These are phyloP conservation scores for Brachyalestes nurse DNA, from an alignment of 2,797 vertebrate genomes.

Conservation along the genomic window DNA sequence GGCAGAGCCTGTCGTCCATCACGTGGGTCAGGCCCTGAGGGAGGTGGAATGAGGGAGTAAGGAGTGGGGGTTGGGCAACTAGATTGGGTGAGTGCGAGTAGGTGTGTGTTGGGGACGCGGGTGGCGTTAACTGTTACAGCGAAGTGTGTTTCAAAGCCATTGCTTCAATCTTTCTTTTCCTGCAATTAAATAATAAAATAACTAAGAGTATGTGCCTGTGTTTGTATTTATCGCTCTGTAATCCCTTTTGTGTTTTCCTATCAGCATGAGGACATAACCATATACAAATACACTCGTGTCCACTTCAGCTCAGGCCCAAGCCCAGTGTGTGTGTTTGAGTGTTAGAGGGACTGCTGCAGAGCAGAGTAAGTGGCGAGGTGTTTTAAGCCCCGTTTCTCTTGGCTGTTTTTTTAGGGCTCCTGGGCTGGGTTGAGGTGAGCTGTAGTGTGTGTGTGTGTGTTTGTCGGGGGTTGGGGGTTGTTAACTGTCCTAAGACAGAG, in stretches of 20 bases:
- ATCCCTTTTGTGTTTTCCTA: too few species aligned
- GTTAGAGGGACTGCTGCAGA: conserved; percentile 52
- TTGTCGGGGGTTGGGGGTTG: not conserved
- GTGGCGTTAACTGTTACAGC: conserved; percentile 66
- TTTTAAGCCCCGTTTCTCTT: not conserved
- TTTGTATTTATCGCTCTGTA: not conserved
- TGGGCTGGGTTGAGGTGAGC: not conserved
- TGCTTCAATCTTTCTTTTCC: not conserved
- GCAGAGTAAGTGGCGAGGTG: conserved; percentile 52
- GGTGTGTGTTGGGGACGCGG: conserved; percentile 14
- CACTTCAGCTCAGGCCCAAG: too few species aligned
- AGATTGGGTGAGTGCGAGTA: conserved; percentile 55
- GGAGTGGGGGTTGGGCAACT: conserved; percentile 75
- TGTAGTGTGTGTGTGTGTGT: not conserved
- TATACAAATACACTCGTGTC: too few species aligned
- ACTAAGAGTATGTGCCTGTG: conserved; percentile 46
- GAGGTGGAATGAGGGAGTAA: conserved; percentile 47
- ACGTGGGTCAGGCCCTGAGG: conserved; percentile 73
- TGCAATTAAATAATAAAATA: not conserved
- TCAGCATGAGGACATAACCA: too few species aligned
- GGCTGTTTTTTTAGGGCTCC: not conserved
- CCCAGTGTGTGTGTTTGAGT: conserved; percentile 55
- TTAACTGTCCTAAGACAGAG: not conserved
- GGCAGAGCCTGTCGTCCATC: conserved; percentile 77
- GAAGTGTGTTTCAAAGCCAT: not conserved